Conservation (phyloP, 2,888 invertebrate genomes). For the Sarcophaga carnaria region DNA sequence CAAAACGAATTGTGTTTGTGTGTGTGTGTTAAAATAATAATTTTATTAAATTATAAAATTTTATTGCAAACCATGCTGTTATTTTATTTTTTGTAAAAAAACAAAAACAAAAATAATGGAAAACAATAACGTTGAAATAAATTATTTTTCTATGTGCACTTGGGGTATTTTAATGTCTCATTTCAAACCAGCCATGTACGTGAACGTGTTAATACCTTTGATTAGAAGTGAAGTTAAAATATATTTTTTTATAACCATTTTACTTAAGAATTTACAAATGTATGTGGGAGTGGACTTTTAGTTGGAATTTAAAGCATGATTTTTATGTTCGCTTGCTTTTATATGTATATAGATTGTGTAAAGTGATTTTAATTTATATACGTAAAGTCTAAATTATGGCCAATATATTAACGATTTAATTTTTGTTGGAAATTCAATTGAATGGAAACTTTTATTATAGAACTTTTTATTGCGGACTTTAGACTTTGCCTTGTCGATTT, state of each 20-base stretch:
- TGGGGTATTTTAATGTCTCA: constrained; percentile 23
- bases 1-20: constrained; percentile 16
- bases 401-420: too few species aligned
- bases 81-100: neutral
- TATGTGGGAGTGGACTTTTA: constrained; percentile 39
- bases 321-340: neutral
- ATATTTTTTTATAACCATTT: constrained; percentile 24
- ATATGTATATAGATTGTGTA: neutral
- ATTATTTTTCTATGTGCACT: neutral
- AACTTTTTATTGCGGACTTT: too few species aligned
- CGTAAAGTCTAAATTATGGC: too few species aligned
- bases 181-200: constrained; percentile 21
- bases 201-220: constrained; percentile 49
- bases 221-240: constrained; percentile 23
- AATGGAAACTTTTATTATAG: too few species aligned
- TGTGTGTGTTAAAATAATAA: constrained; percentile 20
- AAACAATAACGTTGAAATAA: neutral
- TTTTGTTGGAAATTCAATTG: too few species aligned
- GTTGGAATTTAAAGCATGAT: constrained; percentile 17
- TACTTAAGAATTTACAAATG: constrained; percentile 15
- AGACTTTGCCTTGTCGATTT: too few species aligned
- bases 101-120: neutral
- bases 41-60: constrained; percentile 49
- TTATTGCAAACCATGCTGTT: constrained; percentile 24
- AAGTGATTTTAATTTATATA: neutral